Evolutionary conservation across 2,888 invertebrate genomes (phyloP), one percentile per base, ranked within the genome.

Genomic region (Horisme vitalbata): DNA sequence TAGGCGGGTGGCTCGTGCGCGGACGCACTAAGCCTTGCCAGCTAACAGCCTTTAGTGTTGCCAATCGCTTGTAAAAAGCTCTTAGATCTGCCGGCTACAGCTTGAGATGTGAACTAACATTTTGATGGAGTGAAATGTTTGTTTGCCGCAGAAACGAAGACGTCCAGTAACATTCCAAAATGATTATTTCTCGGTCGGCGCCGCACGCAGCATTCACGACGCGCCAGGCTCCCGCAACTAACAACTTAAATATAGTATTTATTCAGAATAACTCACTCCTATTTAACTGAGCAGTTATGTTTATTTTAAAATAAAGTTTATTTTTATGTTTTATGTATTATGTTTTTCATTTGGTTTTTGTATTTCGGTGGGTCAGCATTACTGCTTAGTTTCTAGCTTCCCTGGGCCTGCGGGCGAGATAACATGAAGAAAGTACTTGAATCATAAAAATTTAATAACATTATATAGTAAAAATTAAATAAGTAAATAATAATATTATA

Each of bases 131-230:
- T 63, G 73, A 76, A 77, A 76, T 78, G 71, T 83, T 85, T 86
- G 80, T 86, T 85, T 87, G 83, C 83, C 68, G 69, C 87, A 86
- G 87, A 87, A 74, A 83, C 81, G 84, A 87, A 87, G 87, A 85
- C 84, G 54, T 65, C 85, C 68, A 77, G 82, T 84, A 87, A 84
- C 83, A 85, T 87, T 84, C 85, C 86, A 81, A 86, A 87, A 86
- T 86, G 85, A 86, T 83, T 69, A 74, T 72, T 66, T 71, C 66
- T 58, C 62, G 63, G 64, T 49, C 65, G 71, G 75, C 64, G 71
- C 61, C 43, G 51, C 28, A 61, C 54, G 57, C 54, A 48, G 44
- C 47, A 55, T 41, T 57, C 45, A 9, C 47, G 41, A 34, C 59
- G 57, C 57, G 48, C 55, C 64, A 50, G 60, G 61, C 49, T 49